phyloP scores from a whole-genome alignment of 2,113 vertebrate genomes.

The Chauna torquata region DNA sequence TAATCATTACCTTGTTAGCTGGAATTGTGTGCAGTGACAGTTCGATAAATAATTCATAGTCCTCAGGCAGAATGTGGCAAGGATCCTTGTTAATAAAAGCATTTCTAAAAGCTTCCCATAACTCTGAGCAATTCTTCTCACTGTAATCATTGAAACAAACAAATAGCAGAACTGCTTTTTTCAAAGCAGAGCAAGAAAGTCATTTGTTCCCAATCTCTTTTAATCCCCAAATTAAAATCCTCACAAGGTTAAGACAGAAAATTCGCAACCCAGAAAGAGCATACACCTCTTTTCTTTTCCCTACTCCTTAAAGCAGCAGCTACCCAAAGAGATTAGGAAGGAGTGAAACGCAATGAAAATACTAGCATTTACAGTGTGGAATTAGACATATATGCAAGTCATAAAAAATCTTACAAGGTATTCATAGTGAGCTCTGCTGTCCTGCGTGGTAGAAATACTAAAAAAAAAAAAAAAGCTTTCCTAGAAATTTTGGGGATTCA shows the following conservation, averaged over 20 bases:
- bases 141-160: slow-evolving; percentile 54
- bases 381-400: background rate
- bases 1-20: slow-evolving; percentile 73
- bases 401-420: background rate
- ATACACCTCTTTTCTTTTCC: background rate
- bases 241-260: background rate
- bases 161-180: background rate
- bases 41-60: slow-evolving; percentile 77
- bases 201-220: background rate
- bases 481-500: background rate
- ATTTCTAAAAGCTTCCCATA: slow-evolving; percentile 78
- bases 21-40: slow-evolving; percentile 75
- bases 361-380: background rate
- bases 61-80: slow-evolving; percentile 71
- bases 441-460: background rate
- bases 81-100: slow-evolving; percentile 77
- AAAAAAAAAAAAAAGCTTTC: background rate
- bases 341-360: background rate
- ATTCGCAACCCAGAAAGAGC: background rate
- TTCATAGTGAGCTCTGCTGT: background rate
- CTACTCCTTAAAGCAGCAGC: background rate
- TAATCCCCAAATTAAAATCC: background rate
- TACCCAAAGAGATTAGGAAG: background rate
- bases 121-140: slow-evolving; percentile 78
- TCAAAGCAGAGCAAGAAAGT: background rate